Evolutionary conservation across 2,888 invertebrate species (phyloP).

Genomic region (Diaperis boleti): DNA sequence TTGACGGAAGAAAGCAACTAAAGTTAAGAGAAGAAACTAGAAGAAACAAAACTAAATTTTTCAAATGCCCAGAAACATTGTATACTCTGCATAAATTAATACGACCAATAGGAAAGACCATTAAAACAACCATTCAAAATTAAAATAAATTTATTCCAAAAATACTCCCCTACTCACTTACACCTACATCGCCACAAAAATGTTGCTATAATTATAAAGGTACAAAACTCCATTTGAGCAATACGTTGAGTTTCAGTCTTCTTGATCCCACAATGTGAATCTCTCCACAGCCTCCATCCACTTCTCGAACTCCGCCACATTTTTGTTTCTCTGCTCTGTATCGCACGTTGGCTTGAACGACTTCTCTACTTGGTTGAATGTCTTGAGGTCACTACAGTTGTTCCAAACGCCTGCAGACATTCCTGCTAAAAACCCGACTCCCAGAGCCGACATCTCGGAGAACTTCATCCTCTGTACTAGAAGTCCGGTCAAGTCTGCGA

Average conservation of each 20-base stretch:
- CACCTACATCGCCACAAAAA: too few species aligned
- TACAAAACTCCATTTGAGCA: too few species aligned
- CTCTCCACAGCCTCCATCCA: conserved; percentile 72
- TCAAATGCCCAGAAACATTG: too few species aligned
- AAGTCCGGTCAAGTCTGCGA: conserved; percentile 85
- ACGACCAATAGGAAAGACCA: too few species aligned
- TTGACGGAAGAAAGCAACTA: too few species aligned
- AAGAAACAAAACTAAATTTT: too few species aligned
- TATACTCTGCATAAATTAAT: too few species aligned
- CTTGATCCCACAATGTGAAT: conserved; percentile 71
- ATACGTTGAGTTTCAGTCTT: conserved; percentile 19
- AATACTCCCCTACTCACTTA: too few species aligned
- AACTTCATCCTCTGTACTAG: conserved; percentile 80
- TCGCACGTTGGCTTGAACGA: conserved; percentile 70
- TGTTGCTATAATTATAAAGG: too few species aligned
- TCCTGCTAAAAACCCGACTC: conserved; percentile 89
- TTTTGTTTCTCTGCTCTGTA: conserved; percentile 55
- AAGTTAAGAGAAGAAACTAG: too few species aligned
- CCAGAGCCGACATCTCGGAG: conserved; percentile 86
- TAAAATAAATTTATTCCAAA: too few species aligned
- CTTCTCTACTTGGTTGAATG: conserved; percentile 72
- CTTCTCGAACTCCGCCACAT: conserved; percentile 61
- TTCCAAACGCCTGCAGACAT: conserved; percentile 67
- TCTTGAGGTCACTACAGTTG: conserved; percentile 73
- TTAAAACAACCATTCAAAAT: too few species aligned